A percentile compares a stretch with the other conserved stretches of the same genome.
These are phyloP conservation scores for Pocillopora verrucosa DNA, from an alignment of 64 coral and sea anemone genomes.

Conservation along the genomic window DNA sequence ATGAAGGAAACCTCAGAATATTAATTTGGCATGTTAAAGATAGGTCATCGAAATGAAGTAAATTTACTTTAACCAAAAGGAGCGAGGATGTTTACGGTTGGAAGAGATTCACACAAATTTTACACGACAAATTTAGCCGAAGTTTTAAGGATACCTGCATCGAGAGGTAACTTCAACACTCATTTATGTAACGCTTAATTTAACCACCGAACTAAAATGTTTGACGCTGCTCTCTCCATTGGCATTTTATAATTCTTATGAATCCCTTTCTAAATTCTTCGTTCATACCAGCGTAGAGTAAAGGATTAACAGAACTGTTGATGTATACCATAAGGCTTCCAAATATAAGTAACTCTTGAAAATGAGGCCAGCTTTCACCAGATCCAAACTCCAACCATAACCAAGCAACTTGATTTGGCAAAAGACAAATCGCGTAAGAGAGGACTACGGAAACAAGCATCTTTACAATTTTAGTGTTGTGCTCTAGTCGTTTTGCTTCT, in stretches of 20 bases:
- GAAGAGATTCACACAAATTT: too few relatives aligned
- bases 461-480: conserved; percentile 81
- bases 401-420: conserved; percentile 88
- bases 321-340: conserved; percentile 85
- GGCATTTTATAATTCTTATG: conserved; percentile 54
- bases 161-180: too few relatives aligned
- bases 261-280: conserved; percentile 88
- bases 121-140: too few relatives aligned
- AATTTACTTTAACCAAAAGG: too few relatives aligned
- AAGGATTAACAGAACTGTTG: conserved; percentile 79
- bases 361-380: conserved; percentile 31
- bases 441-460: conserved; percentile 83
- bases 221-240: neutral
- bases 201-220: neutral
- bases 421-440: conserved; percentile 67
- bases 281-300: conserved; percentile 91
- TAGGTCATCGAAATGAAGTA: too few relatives aligned
- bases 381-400: conserved; percentile 83
- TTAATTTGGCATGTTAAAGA: too few relatives aligned
- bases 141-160: too few relatives aligned
- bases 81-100: too few relatives aligned
- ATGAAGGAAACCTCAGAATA: too few relatives aligned
- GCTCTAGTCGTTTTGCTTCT: conserved; percentile 68
- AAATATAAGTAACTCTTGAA: conserved; percentile 60
- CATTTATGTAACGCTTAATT: neutral